Percentiles rank a stretch among this genome's conserved stretches.
Conservation (phyloP, 2,113 vertebrate genomes). For the Lepisosteus oculatus region DNA sequence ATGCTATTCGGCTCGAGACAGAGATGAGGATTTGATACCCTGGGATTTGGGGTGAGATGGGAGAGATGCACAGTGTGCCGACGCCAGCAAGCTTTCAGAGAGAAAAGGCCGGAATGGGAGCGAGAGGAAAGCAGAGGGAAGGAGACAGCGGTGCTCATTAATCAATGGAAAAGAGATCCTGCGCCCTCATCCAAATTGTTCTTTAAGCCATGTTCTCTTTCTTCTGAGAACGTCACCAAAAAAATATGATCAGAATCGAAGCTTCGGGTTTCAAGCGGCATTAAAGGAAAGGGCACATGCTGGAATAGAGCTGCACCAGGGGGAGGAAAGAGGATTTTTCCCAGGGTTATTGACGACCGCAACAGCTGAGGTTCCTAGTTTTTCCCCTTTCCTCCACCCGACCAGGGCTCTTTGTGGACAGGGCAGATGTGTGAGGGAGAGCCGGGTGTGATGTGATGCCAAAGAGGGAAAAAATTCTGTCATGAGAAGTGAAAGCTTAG, state of each 20-base stretch:
- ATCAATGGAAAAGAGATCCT: constrained; percentile 2
- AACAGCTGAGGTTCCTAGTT: constrained; percentile 71
- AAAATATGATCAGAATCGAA: constrained; percentile 4
- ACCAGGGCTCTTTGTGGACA: constrained; percentile 35
- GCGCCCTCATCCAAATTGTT: not conserved
- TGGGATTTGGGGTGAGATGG: not conserved
- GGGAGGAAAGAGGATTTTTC: constrained; percentile 63
- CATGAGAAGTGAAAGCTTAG: constrained; percentile 38
- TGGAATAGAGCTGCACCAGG: not conserved
- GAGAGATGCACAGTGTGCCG: too few relatives aligned
- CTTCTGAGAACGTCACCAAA: not conserved
- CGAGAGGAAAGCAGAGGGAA: not conserved
- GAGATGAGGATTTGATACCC: not conserved
- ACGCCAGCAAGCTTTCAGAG: constrained; percentile 1
- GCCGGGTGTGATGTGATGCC: constrained; percentile 60
- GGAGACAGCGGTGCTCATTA: not conserved
- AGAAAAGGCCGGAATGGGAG: constrained; percentile 24
- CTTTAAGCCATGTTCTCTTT: not conserved
- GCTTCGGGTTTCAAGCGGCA: constrained; percentile 61
- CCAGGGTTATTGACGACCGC: constrained; percentile 61
- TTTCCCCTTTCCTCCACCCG: constrained; percentile 11
- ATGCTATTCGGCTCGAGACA: too few relatives aligned
- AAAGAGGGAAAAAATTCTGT: constrained; percentile 52
- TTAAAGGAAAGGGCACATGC: constrained; percentile 33
- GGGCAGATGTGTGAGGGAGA: constrained; percentile 46